phyloP scores from a whole-genome alignment of 2,888 invertebrate genomes.

The Falcaria lacertinaria region DNA sequence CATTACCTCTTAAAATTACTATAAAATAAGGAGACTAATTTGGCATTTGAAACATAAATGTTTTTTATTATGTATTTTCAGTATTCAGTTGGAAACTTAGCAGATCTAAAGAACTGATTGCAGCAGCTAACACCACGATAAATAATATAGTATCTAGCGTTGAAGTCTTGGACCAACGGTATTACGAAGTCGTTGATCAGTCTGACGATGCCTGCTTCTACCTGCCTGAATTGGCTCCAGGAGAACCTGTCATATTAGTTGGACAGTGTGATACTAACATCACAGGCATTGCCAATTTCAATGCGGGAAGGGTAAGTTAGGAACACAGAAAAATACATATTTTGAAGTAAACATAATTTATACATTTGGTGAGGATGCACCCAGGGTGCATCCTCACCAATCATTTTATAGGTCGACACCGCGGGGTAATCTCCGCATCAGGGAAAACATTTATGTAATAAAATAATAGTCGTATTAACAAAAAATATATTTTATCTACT shows the following conservation, averaged over 20 bases:
- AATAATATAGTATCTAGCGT: constrained; percentile 31
- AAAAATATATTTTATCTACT: too few species aligned
- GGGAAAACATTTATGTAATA: too few species aligned
- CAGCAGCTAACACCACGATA: constrained; percentile 28
- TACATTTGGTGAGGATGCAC: too few species aligned
- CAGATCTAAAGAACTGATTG: constrained; percentile 32
- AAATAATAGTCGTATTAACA: too few species aligned
- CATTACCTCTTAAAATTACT: too few species aligned
- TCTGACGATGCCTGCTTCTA: constrained; percentile 48
- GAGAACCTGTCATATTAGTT: constrained; percentile 36
- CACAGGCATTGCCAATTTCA: constrained; percentile 36
- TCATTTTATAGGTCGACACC: too few species aligned
- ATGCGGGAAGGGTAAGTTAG: constrained; percentile 32
- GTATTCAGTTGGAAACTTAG: constrained; percentile 65
- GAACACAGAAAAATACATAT: too few species aligned
- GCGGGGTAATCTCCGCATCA: too few species aligned
- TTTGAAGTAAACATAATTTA: too few species aligned
- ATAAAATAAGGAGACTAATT: too few species aligned
- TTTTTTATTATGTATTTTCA: constrained; percentile 21
- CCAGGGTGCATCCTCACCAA: too few species aligned
- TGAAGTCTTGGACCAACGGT: constrained; percentile 37
- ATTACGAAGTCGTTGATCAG: constrained; percentile 41
- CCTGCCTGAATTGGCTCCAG: constrained; percentile 37
- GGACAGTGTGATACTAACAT: constrained; percentile 49
- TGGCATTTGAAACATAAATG: too few species aligned